Base-by-base conservation (phyloP, 2,113 vertebrate species). In the human (Homo sapiens) region DNA sequence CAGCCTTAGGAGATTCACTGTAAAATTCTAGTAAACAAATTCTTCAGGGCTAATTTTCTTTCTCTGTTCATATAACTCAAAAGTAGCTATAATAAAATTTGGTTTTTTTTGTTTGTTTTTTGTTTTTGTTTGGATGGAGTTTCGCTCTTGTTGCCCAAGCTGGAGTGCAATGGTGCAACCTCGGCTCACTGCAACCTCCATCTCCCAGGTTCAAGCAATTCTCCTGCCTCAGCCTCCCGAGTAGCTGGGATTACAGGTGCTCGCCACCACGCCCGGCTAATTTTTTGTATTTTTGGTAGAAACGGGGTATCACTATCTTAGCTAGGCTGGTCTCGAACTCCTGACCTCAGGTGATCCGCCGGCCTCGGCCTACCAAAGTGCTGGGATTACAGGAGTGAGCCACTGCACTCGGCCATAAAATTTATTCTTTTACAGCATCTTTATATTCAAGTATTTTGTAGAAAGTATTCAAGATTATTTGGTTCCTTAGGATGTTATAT, bases 401-500 rank as follows among this genome's bases (percentile, higher is more conserved):
- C 35, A 20, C 68, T 8, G 2, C 68, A n/a, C 17, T 17, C 4
- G 0, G 18, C 35, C 68, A 18, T n/a, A 70, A 70, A 64, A 22
- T 45, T 66, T n/a, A 82, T 20, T 64, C 9, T 87, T 80, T 68
- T 59, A 64, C 2, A 83, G 61, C 48, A 85, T 88, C 50, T 94
- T 80, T 81, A 55, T 86, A 38, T 70, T 85, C 43, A 40, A 45
- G 12, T 30, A 83, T 7, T 93, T 48, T 79, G 61, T 48, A 84
- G 16, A 90, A 93, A 91, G 6, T 64, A 72, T 64, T 94, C 50
- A 25, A 92, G n/a, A 92, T 84, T n/a, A 81, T 73, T 68, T 94
- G 30, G 3, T 57, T 78, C 14, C 35, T 90, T 85, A 2, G 9
- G 9, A 38, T 85, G 9, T 35, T 50, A 66, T 35, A 25, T 82